These are phyloP conservation scores for Pantherophis guttatus DNA, from an alignment of 2,113 vertebrate species.

Conservation along the genomic window DNA sequence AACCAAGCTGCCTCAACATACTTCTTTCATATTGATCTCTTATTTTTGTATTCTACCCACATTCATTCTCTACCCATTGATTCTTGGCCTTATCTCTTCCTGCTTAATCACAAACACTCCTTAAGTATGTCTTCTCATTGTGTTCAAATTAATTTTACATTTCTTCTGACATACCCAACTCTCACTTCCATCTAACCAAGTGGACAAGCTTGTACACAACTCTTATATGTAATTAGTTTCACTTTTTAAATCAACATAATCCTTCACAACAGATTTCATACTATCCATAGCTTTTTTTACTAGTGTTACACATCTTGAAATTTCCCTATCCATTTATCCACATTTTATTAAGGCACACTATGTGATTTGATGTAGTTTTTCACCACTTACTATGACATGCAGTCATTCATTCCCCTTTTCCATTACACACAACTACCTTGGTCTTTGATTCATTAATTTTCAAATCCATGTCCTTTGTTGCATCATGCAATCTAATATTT, in stretches of 20 bases:
- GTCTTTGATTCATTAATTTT: neutral
- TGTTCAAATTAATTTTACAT: neutral
- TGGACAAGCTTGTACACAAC: neutral
- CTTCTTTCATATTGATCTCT: neutral
- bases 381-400: neutral
- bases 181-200: neutral
- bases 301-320: neutral
- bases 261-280: neutral
- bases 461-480: neutral
- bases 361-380: neutral
- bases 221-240: neutral
- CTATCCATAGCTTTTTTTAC: neutral
- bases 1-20: neutral
- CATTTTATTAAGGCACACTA: neutral
- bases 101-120: neutral
- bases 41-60: neutral
- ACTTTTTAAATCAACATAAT: neutral
- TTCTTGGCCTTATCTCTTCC: neutral
- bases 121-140: neutral
- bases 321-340: neutral
- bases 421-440: neutral
- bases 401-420: neutral
- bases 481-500: neutral
- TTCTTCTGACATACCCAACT: neutral
- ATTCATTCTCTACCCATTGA: neutral